Base-by-base conservation (phyloP, 2,888 invertebrate genomes). In the Nomada lathburiana region DNA sequence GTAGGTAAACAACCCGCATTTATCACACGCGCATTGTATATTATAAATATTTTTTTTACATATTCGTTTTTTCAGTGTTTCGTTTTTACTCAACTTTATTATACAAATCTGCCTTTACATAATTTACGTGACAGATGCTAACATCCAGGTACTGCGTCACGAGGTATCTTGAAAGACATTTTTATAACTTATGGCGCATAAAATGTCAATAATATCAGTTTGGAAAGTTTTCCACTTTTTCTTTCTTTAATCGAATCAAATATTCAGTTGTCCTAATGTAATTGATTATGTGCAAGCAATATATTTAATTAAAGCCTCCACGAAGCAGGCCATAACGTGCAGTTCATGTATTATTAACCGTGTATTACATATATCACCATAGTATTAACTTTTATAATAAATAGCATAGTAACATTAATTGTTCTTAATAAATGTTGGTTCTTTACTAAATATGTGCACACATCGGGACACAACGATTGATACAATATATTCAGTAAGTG, bases 401-500 rank as follows among this genome's bases (percentile, higher is more conserved):
- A 93, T 92, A 93, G 92, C 86, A 90, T 83, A 86, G 88, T 91
- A 91, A 90, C 91, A 90, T 89, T 89, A 90, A 87, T 87, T 89
- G 86, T 82, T 85, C 83, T 89, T 90, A 84, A 80, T 89, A 88
- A 87, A 86, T 85, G 84, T 90, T 88, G 89, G 88, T 89, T 90
- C 87, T 86, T 88, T 78, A 82, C 88, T 89, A 88, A 88, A 86
- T 89, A 88, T 89, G 86, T 87, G 87, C 85, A 89, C 86, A 88
- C 80, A 82, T 82, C 76, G 81, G 83, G 79, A 88, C 84, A 88
- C 87, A 85, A 85, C 79, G 76, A 86, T 81, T 73, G 55, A 83
- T 87, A 83, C 59, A 84, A 42, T 76, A 76, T 62, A 52, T 85
- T 84, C 68, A 89, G 89, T 88, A 91, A 92, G 90, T 91, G 94